phyloP scores from a whole-genome alignment of 1,140 invertebrate species.

The Aporrectodea caliginosa region DNA sequence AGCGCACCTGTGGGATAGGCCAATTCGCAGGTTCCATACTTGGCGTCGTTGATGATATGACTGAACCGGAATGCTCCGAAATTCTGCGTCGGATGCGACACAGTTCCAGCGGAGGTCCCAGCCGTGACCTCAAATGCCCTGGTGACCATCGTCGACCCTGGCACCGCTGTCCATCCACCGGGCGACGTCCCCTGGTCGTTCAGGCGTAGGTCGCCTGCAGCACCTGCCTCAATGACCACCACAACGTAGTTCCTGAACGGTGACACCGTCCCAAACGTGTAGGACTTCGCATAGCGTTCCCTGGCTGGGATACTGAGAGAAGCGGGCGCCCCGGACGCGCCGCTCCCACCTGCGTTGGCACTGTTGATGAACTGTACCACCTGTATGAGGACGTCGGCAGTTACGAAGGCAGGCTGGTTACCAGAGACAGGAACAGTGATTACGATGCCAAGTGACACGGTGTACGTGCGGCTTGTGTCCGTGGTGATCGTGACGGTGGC shows the following conservation, averaged over 20 bases:
- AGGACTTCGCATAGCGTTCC: neutral
- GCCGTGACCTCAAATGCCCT: neutral
- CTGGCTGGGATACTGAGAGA: neutral
- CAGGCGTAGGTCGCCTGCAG: neutral
- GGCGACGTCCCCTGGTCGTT: neutral
- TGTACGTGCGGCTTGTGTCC: too few relatives aligned
- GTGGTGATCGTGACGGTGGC: neutral
- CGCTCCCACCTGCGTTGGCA: too few relatives aligned
- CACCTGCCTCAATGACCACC: neutral
- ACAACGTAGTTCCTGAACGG: neutral
- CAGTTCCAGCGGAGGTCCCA: neutral
- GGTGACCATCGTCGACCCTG: neutral
- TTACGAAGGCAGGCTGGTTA: neutral
- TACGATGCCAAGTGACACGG: neutral
- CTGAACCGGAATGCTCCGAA: neutral
- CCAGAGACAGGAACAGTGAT: neutral
- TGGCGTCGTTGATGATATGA: neutral
- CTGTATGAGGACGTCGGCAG: neutral
- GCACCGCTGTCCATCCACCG: neutral
- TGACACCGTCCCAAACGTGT: neutral
- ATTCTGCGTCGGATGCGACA: neutral
- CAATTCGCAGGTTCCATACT: neutral
- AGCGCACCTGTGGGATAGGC: neutral
- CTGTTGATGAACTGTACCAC: neutral
- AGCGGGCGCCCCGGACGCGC: neutral